A percentile compares a stretch with the other conserved stretches of the same genome.
Conservation (phyloP, 2,113 vertebrate species). For the Nycticryphes semicollaris region DNA sequence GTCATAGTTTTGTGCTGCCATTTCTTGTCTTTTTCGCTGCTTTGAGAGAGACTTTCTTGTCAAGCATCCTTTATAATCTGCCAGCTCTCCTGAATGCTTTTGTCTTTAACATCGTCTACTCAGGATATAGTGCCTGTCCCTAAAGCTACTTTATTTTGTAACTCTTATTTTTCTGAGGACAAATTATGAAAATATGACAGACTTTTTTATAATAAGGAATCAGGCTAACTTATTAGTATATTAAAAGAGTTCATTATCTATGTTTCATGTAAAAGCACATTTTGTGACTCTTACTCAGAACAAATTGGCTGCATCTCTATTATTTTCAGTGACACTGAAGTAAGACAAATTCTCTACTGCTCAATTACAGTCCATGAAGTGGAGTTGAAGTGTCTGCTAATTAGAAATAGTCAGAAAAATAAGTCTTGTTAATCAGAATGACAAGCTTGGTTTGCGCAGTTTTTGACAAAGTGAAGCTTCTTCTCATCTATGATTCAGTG, state of each 20-base stretch:
- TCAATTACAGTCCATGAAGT: not conserved
- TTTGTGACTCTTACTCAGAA: not conserved
- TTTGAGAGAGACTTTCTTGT: not conserved
- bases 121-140: not conserved
- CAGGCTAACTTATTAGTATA: not conserved
- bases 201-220: not conserved
- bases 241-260: not conserved
- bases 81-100: not conserved
- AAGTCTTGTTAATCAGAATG: not conserved
- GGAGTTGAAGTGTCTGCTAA: not conserved
- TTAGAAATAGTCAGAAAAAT: not conserved
- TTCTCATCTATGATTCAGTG: rapidly evolving
- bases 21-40: not conserved
- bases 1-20: not conserved
- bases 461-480: not conserved
- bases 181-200: not conserved
- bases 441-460: not conserved
- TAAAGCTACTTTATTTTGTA: not conserved
- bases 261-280: not conserved
- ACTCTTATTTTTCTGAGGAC: not conserved
- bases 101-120: not conserved
- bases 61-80: not conserved
- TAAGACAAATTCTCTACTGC: not conserved
- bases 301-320: not conserved
- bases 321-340: not conserved